Percentiles rank a stretch among this genome's conserved stretches.
These are phyloP conservation scores for Pegoplata infirma DNA, from an alignment of 2,888 invertebrate genomes.

Conservation along the genomic window DNA sequence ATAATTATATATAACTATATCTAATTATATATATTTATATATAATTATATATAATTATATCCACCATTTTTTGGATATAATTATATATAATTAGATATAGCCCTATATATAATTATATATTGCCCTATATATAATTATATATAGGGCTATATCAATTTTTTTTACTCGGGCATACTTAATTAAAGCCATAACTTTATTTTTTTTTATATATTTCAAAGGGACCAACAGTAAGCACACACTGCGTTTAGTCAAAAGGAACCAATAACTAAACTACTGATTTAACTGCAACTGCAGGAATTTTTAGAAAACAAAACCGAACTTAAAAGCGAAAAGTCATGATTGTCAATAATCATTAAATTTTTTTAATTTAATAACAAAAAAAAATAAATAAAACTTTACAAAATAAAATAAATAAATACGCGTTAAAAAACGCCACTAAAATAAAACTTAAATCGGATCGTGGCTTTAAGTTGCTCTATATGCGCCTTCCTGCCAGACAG, in stretches of 20 bases:
- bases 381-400: slow-evolving; percentile 13
- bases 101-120: too few species aligned
- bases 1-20: too few species aligned
- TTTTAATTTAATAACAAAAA: slow-evolving; percentile 17
- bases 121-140: too few species aligned
- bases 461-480: slow-evolving; percentile 13
- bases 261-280: slow-evolving; percentile 19
- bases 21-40: too few species aligned
- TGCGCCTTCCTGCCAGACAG: slow-evolving; percentile 4
- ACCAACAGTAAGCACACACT: not conserved
- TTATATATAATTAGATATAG: too few species aligned
- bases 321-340: slow-evolving; percentile 23
- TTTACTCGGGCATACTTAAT: too few species aligned
- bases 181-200: slow-evolving; percentile 9
- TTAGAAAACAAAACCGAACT: slow-evolving; percentile 18
- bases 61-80: too few species aligned
- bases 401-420: slow-evolving; percentile 12
- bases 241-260: not conserved
- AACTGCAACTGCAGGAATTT: not conserved
- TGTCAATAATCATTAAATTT: slow-evolving; percentile 48
- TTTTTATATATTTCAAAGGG: not conserved
- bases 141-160: too few species aligned
- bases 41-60: too few species aligned
- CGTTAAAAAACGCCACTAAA: slow-evolving; percentile 45
- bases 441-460: slow-evolving; percentile 20